These are phyloP conservation scores for Ciconia boyciana DNA, from an alignment of 2,113 vertebrate species.

Conservation along the genomic window DNA sequence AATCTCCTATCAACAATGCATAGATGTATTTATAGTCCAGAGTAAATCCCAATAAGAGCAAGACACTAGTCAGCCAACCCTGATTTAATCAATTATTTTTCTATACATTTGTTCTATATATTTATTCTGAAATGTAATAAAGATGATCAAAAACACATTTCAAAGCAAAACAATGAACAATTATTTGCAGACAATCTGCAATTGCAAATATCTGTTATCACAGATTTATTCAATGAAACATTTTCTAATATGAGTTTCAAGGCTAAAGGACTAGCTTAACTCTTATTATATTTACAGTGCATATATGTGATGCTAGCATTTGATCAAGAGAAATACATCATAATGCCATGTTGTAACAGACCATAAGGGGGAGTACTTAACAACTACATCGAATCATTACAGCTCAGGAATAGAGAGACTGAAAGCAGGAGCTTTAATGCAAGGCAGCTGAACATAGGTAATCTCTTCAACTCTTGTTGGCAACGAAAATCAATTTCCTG, in stretches of 20 bases:
- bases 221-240: neutral
- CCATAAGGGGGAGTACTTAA: constrained; percentile 35
- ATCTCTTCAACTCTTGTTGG: neutral
- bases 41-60: neutral
- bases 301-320: neutral
- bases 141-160: neutral
- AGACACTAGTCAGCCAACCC: neutral
- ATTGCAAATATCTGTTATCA: neutral
- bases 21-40: neutral
- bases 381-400: neutral
- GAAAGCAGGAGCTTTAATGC: neutral
- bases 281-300: neutral
- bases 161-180: neutral
- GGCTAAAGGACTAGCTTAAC: neutral
- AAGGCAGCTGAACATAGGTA: neutral
- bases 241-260: neutral
- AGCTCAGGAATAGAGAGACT: neutral
- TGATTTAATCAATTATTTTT: neutral
- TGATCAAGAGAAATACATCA: neutral
- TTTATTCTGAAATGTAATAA: neutral
- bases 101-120: neutral
- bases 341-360: neutral
- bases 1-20: neutral
- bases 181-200: neutral
- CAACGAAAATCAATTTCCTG: neutral